A percentile compares a stretch with the other conserved stretches of the same genome.
These are phyloP conservation scores for Tyto alba DNA, from an alignment of 2,113 vertebrate species.

Conservation along the genomic window DNA sequence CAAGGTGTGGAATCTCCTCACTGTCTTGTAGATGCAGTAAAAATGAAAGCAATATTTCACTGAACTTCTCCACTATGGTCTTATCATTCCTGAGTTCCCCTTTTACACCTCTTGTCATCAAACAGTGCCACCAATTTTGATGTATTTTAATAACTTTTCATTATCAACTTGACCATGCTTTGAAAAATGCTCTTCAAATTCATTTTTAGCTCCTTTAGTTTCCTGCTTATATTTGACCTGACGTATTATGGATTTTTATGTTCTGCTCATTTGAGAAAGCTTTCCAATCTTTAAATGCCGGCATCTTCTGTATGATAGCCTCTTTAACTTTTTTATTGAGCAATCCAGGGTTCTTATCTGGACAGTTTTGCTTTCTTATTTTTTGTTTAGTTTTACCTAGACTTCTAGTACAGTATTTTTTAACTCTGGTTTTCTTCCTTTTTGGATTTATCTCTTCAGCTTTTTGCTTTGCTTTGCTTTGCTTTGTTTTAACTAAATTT, in stretches of 20 bases:
- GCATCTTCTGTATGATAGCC: not conserved
- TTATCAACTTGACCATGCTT: not conserved
- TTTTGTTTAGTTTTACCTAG: not conserved
- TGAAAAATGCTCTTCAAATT: constrained; percentile 1
- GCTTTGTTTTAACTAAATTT: not conserved
- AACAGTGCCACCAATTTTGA: not conserved
- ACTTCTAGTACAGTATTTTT: not conserved
- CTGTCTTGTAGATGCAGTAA: not conserved
- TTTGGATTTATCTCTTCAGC: not conserved
- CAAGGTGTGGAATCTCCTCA: not conserved
- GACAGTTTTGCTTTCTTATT: not conserved
- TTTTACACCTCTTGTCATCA: not conserved
- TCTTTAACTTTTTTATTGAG: not conserved
- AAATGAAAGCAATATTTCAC: not conserved
- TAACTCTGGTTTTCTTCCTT: not conserved
- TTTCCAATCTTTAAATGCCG: constrained; percentile 6
- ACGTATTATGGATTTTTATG: constrained; percentile 18
- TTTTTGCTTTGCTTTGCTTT: not conserved
- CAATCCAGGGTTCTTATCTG: not conserved
- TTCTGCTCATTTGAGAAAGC: not conserved
- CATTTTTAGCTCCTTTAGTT: constrained; percentile 29
- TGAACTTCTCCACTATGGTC: not conserved
- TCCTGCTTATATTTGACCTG: constrained; percentile 19
- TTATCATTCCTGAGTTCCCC: not conserved
- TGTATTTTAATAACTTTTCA: constrained; percentile 15